Evolutionary conservation across 23 tunicate species (phyloP), one percentile per base, ranked within the genome.

Genomic region (Styela plicata): DNA sequence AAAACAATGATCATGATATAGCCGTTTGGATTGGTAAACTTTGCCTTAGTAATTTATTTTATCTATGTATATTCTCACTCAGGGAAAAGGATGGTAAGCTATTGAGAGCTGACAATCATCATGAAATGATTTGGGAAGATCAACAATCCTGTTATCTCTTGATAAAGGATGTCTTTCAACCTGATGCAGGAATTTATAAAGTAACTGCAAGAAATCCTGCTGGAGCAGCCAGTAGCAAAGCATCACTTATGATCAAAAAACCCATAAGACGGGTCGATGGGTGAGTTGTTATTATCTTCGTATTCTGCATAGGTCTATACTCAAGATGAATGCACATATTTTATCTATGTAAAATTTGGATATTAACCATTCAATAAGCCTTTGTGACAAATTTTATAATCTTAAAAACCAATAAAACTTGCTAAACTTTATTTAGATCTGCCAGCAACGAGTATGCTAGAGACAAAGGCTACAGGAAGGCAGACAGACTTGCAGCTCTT

Each of bases 61-160:
- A n/a, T n/a, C n/a, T n/a, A n/a, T n/a, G n/a, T n/a, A n/a, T n/a
- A n/a, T n/a, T n/a, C n/a, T n/a, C n/a, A n/a, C n/a, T n/a, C 74
- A 90, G 96, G 96, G 96, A 95, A 75, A 95, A 95, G 71, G 96
- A 95, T 63, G 96, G 96, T 16, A 87, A 86, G 69, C 81, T 80
- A 2, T 26, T 95, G 20, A 69, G 70, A 2, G 69, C 92, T 2
- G 91, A 86, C 69, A 86, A 81, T 63, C 93, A 88, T 64, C 89
- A 87, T 65, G 91, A 90, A 19, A 90, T 95, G 31, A 96, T 85
- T 28, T 95, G 99, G 92, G 99, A 95, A 80, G 87, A 82, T 61
- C 63, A 86, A 34, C 93, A 95, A 63, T 86, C 88, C 10, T 90
- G 88, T 71, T 90, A 84, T 53, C 52, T 95, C 24, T 74, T 86